Conservation (phyloP, 2,888 invertebrate species). For the Unio pictorum region DNA sequence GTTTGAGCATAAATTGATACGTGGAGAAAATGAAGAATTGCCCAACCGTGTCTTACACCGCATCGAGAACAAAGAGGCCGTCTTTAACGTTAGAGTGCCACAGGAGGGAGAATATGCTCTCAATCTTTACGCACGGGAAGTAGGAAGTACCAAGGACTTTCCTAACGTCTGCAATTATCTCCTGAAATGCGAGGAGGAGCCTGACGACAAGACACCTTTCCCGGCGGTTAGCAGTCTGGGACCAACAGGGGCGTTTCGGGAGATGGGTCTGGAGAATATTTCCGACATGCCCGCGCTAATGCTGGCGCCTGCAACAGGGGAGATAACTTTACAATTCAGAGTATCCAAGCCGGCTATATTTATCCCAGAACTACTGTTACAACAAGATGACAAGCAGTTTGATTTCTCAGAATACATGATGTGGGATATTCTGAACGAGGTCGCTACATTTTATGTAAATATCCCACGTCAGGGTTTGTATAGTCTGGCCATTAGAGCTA, state of each 20-base stretch:
- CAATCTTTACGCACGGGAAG: slow-evolving; percentile 54
- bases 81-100: slow-evolving; percentile 52
- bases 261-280: slow-evolving; percentile 37
- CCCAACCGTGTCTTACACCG: slow-evolving; percentile 46
- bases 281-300: slow-evolving; percentile 36
- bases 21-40: slow-evolving; percentile 45
- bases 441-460: slow-evolving; percentile 31
- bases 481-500: slow-evolving; percentile 32
- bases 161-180: slow-evolving; percentile 64
- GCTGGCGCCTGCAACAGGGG: slow-evolving; percentile 35
- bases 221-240: slow-evolving; percentile 40
- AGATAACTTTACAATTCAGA: slow-evolving; percentile 33
- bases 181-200: slow-evolving; percentile 49
- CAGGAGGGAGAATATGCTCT: slow-evolving; percentile 59
- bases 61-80: slow-evolving; percentile 48
- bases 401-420: slow-evolving; percentile 36
- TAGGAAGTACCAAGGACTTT: slow-evolving; percentile 41
- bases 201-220: slow-evolving; percentile 40
- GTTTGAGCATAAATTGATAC: slow-evolving; percentile 51
- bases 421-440: slow-evolving; percentile 34
- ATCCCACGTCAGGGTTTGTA: slow-evolving; percentile 32
- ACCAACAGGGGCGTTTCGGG: slow-evolving; percentile 35
- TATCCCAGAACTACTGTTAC: slow-evolving; percentile 30
- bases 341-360: slow-evolving; percentile 24
- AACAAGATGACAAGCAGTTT: slow-evolving; percentile 28